Conservation (phyloP, 2,113 vertebrate species). For the Riparia riparia region DNA sequence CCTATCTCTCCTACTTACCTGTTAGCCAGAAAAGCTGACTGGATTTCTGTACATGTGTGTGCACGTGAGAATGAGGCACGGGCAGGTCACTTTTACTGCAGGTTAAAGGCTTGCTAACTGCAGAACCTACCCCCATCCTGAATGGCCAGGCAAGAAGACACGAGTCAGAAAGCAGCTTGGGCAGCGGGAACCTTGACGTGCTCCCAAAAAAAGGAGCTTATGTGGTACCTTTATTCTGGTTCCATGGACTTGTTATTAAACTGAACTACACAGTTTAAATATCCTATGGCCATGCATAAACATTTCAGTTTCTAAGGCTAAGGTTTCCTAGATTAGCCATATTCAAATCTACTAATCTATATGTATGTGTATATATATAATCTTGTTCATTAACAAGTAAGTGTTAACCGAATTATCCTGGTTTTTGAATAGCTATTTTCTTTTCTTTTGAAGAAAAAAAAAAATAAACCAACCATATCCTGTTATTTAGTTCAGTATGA, state of each 20-base stretch:
- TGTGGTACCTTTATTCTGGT: not conserved
- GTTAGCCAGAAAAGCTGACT: not conserved
- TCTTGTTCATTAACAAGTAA: not conserved
- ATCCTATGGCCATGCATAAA: rapidly evolving
- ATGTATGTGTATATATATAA: not conserved
- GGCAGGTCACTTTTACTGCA: not conserved
- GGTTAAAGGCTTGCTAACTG: not conserved
- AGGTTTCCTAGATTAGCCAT: not conserved
- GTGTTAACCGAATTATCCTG: not conserved
- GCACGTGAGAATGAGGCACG: not conserved
- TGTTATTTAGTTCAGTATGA: not conserved
- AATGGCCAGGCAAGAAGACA: not conserved
- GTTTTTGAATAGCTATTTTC: not conserved
- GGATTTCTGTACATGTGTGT: not conserved
- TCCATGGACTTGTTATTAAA: not conserved
- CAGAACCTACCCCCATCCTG: not conserved
- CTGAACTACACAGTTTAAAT: not conserved
- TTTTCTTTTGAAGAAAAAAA: not conserved
- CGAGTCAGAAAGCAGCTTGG: not conserved
- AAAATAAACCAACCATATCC: not conserved
- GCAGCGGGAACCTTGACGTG: not conserved
- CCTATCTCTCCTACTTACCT: not conserved
- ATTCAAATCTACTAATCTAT: not conserved
- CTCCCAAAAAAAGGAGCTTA: not conserved
- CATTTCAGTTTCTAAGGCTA: not conserved